Conservation (phyloP, 2,888 invertebrate species). For the Hypomecis punctinalis region DNA sequence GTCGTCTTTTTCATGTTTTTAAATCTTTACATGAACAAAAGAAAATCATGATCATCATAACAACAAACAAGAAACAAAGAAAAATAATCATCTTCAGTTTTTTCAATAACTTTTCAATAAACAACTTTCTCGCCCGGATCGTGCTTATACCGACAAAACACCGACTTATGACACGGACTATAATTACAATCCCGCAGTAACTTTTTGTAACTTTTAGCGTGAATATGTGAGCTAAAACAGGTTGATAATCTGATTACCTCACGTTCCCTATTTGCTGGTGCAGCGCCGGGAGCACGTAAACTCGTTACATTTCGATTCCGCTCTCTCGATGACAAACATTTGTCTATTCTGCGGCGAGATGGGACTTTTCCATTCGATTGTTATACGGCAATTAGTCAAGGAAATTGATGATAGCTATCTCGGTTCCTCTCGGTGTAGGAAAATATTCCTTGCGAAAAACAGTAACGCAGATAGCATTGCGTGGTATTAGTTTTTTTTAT, state of each 20-base stretch:
- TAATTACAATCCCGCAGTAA: conserved; percentile 24
- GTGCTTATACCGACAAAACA: no score
- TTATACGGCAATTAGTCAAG: neutral
- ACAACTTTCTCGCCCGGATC: no score
- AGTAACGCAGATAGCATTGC: no score
- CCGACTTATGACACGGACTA: neutral
- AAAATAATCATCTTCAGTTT: no score
- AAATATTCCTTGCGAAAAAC: no score
- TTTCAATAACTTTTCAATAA: no score
- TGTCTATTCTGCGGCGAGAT: conserved; percentile 43
- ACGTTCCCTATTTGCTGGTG: conserved; percentile 50
- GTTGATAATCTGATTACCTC: conserved; percentile 55
- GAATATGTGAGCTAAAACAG: conserved; percentile 49
- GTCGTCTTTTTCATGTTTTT: no score
- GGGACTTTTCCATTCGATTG: conserved; percentile 36
- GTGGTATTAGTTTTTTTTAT: no score
- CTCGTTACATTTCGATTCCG: conserved; percentile 57
- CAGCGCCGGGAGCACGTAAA: conserved; percentile 46
- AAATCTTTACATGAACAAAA: no score
- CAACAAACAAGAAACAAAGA: no score
- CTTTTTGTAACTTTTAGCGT: conserved; percentile 24
- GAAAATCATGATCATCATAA: no score
- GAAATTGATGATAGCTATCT: neutral
- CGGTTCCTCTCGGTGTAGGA: no score
- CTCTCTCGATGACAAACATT: conserved; percentile 50